These are phyloP conservation scores for Chrysina gloriosa DNA, from an alignment of 2,888 invertebrate genomes.

Conservation along the genomic window DNA sequence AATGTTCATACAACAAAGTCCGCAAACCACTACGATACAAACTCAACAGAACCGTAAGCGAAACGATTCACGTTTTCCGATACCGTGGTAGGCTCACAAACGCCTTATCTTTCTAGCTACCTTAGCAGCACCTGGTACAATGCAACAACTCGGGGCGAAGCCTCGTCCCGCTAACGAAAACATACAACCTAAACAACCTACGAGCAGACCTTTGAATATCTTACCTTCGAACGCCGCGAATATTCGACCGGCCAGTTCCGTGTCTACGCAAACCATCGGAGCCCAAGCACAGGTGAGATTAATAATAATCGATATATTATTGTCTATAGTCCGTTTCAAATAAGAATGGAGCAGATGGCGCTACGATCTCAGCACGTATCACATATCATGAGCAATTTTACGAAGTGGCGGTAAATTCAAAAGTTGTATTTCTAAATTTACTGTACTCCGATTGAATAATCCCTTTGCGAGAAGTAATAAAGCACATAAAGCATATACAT, in stretches of 20 bases:
- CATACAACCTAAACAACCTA: conserved; percentile 67
- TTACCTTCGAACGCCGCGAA: conserved; percentile 69
- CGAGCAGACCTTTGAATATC: conserved; percentile 64
- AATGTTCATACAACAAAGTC: conserved; percentile 87
- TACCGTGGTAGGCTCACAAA: neutral
- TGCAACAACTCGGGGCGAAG: conserved; percentile 65
- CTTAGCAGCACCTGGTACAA: conserved; percentile 64
- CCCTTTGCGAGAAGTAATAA: no score
- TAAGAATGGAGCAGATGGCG: no score
- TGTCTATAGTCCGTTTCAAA: no score
- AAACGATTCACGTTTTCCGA: conserved; percentile 4
- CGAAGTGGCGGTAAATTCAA: no score
- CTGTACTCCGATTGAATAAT: no score
- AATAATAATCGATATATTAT: neutral
- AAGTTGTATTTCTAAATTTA: no score
- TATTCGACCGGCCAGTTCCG: conserved; percentile 82
- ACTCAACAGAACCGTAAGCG: conserved; percentile 75
- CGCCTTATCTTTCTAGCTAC: conserved; percentile 54
- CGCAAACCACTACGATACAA: conserved; percentile 74
- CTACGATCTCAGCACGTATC: no score
- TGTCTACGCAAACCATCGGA: conserved; percentile 82
- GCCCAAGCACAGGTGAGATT: conserved; percentile 69
- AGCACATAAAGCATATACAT: no score
- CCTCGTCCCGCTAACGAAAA: conserved; percentile 68
- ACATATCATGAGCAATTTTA: no score